phyloP scores from a whole-genome alignment of 2,888 invertebrate species.

The Stenodema calcarata region DNA sequence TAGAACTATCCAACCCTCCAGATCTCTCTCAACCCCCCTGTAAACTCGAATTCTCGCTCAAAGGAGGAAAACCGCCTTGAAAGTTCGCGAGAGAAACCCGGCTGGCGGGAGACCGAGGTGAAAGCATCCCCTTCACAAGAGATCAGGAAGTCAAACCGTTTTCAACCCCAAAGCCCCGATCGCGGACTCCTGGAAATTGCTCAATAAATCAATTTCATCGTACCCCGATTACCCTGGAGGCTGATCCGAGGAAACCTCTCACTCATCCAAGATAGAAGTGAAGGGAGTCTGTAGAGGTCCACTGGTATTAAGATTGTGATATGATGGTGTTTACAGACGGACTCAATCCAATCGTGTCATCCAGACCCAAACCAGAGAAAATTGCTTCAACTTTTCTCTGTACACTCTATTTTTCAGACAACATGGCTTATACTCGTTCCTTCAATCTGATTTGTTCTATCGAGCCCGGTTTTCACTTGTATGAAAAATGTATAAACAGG shows the following conservation, averaged over 20 bases:
- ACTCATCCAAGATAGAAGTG: background rate
- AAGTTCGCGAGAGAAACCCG: background rate
- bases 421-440: too few species aligned
- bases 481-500: too few species aligned
- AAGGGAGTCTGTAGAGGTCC: background rate
- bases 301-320: too few species aligned
- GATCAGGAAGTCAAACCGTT: background rate
- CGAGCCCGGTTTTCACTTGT: too few species aligned
- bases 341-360: too few species aligned
- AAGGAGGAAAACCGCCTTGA: background rate
- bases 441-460: too few species aligned
- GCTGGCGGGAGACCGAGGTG: background rate
- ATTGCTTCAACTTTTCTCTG: too few species aligned
- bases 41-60: background rate
- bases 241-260: background rate
- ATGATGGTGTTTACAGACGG: too few species aligned
- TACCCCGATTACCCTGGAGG: background rate
- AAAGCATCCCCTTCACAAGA: conserved; percentile 25
- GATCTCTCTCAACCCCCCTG: background rate
- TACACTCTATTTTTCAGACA: too few species aligned
- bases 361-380: too few species aligned
- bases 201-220: background rate
- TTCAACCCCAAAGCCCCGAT: background rate
- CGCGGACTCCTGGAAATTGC: background rate
- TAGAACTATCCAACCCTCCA: background rate